Conservation (phyloP, 2,797 vertebrate genomes). For the Fundulus diaphanus region DNA sequence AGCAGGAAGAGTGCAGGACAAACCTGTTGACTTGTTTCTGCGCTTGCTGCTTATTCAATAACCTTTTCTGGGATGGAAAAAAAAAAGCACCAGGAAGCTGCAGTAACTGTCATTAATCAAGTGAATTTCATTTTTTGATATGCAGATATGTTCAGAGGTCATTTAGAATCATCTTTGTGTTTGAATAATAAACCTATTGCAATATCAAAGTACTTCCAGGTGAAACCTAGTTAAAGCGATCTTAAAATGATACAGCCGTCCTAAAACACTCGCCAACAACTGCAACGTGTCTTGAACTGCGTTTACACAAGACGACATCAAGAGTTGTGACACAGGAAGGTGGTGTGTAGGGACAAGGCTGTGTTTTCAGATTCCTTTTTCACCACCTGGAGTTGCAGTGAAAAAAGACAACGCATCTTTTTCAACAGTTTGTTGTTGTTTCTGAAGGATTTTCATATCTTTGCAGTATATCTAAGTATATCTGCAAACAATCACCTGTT, state of each 20-base stretch:
- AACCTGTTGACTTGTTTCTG: neutral
- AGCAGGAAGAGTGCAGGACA: neutral
- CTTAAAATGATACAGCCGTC: slow-evolving; percentile 3
- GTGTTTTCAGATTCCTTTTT: neutral
- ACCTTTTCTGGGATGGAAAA: neutral
- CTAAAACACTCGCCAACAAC: neutral
- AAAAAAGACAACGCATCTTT: neutral
- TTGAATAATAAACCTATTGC: slow-evolving; percentile 1
- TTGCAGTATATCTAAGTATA: too few relatives aligned
- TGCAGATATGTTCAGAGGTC: slow-evolving; percentile 11
- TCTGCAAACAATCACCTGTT: neutral
- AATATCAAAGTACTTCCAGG: neutral
- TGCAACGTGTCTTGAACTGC: neutral
- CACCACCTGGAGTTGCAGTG: neutral
- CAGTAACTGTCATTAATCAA: neutral
- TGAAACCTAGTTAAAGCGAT: neutral
- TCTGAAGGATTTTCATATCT: neutral
- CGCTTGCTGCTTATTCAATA: slow-evolving; percentile 2
- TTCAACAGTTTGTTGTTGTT: neutral
- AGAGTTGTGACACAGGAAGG: neutral
- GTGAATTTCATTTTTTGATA: slow-evolving; percentile 9
- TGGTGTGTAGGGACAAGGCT: too few relatives aligned
- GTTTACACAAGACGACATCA: neutral
- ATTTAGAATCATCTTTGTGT: neutral
- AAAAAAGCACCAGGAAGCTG: slow-evolving; percentile 5